Evolutionary conservation across 2,113 vertebrate genomes (phyloP).

Genomic region (Planiliza haematocheilus): DNA sequence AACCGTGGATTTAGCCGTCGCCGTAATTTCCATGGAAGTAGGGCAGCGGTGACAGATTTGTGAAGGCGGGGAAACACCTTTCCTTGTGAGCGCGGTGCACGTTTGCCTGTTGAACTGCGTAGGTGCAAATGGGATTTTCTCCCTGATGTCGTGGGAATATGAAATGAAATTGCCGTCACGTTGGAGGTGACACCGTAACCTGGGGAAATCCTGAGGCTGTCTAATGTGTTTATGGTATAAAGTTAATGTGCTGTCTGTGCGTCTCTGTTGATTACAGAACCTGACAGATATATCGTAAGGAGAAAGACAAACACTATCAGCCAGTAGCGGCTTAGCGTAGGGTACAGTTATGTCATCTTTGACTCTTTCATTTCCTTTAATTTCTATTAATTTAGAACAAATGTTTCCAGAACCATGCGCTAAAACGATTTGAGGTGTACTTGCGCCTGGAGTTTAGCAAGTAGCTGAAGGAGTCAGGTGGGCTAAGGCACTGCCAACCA

Average conservation of each 20-base stretch:
- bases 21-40: slow-evolving; percentile 32
- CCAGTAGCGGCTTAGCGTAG: no score
- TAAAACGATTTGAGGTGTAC: no score
- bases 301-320: no score
- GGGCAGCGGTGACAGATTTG: slow-evolving; percentile 45
- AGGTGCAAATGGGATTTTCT: slow-evolving; percentile 61
- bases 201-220: neutral
- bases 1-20: slow-evolving; percentile 18
- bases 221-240: neutral
- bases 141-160: slow-evolving; percentile 22
- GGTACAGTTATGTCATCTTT: no score
- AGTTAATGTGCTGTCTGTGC: no score
- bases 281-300: neutral
- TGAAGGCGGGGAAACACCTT: slow-evolving; percentile 31
- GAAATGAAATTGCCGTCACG: slow-evolving; percentile 21
- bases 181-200: neutral
- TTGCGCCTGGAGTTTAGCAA: no score
- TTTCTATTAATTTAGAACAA: no score
- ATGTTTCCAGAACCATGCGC: no score
- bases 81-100: neutral
- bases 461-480: no score
- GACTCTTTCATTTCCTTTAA: no score
- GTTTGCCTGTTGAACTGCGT: slow-evolving; percentile 24
- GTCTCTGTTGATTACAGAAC: neutral
- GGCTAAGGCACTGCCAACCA: no score